These are phyloP conservation scores for Acanthochromis polyacanthus DNA, from an alignment of 2,113 vertebrate genomes.

Conservation along the genomic window DNA sequence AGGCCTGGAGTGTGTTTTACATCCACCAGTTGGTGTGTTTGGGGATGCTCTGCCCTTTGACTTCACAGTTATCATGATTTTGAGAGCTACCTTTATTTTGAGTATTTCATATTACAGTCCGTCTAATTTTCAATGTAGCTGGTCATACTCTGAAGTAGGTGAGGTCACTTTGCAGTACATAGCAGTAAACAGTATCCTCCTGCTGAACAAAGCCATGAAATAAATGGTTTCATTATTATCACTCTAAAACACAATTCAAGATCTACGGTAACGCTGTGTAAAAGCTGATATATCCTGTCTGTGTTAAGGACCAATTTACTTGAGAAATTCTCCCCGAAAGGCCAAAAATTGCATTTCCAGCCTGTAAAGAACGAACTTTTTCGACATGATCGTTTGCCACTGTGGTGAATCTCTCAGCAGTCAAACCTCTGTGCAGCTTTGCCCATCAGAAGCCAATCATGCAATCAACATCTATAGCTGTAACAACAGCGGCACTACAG, in stretches of 20 bases:
- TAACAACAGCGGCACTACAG: not conserved
- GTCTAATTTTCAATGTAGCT: no score
- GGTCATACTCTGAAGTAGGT: no score
- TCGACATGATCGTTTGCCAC: not conserved
- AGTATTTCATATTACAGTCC: no score
- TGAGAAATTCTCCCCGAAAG: not conserved
- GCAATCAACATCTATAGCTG: slow-evolving; percentile 5
- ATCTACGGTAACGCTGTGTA: not conserved
- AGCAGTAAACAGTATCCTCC: no score
- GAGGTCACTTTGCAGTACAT: no score
- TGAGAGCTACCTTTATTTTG: no score
- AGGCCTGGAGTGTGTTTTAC: no score
- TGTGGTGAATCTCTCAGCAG: not conserved
- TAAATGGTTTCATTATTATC: no score
- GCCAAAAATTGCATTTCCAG: not conserved
- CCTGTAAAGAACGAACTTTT: not conserved
- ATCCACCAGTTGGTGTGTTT: no score
- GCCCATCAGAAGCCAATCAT: slow-evolving; percentile 19
- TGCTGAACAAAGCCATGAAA: no score
- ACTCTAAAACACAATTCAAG: not conserved
- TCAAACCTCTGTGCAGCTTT: not conserved
- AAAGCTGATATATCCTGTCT: not conserved
- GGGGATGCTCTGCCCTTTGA: no score
- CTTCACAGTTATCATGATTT: no score
- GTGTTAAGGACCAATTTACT: not conserved